Evolutionary conservation across 2,797 vertebrate species (phyloP).

Genomic region (Poeciliopsis gracilis): DNA sequence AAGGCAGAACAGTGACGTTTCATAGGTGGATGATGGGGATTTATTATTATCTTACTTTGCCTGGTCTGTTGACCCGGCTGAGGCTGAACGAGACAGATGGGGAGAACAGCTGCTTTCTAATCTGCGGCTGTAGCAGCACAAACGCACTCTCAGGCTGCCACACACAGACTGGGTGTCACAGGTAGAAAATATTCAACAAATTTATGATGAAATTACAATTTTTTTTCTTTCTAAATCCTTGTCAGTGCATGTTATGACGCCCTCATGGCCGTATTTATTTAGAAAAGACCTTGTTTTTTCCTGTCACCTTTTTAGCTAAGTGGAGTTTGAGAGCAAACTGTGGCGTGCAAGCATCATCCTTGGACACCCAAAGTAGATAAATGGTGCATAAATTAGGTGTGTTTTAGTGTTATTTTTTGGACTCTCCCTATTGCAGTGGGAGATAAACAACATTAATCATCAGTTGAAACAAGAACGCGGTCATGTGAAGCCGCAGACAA

Average conservation of each 20-base stretch:
- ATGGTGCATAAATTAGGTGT: conserved; percentile 9
- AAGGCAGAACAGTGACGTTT: conserved; percentile 10
- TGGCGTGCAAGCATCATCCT: conserved; percentile 6
- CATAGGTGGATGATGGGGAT: conserved; percentile 23
- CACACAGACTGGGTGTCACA: conserved; percentile 10
- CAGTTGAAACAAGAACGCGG: conserved; percentile 29
- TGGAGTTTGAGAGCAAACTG: conserved; percentile 21
- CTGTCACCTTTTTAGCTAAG: conserved; percentile 46
- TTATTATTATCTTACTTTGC: conserved; percentile 34
- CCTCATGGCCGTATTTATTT: conserved; percentile 22
- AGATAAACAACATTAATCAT: conserved; percentile 58
- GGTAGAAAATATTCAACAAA: conserved; percentile 9
- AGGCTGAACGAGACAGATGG: conserved; percentile 52
- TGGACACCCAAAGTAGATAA: conserved; percentile 21
- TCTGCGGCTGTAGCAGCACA: conserved; percentile 49
- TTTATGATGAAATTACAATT: neutral
- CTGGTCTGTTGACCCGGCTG: neutral
- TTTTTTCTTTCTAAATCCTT: too few species aligned
- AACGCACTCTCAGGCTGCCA: neutral
- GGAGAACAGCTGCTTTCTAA: conserved; percentile 62
- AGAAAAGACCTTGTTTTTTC: conserved; percentile 12
- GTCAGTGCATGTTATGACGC: neutral
- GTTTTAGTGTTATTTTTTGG: conserved; percentile 21
- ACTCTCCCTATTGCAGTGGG: conserved; percentile 40
- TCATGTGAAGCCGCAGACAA: conserved; percentile 37